phyloP scores from a whole-genome alignment of 2,797 vertebrate species.

The Catostomus latipinnis region DNA sequence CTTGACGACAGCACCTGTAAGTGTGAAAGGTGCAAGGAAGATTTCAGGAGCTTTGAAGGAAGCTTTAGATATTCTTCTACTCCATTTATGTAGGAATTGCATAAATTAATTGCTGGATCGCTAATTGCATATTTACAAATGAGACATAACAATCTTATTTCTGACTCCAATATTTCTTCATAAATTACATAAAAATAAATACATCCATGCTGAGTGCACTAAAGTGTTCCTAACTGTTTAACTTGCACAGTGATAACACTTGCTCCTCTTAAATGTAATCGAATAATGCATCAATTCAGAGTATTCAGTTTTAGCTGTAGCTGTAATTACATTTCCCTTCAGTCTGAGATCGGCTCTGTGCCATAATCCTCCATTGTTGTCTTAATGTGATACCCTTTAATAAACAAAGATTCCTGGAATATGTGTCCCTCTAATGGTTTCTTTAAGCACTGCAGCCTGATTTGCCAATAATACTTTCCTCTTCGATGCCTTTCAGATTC shows the following conservation, averaged over 20 bases:
- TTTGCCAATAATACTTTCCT: background rate
- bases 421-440: slow-evolving; percentile 30
- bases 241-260: background rate
- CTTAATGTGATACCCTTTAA: background rate
- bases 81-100: background rate
- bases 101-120: background rate
- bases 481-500: slow-evolving; percentile 75
- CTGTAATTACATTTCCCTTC: background rate
- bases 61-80: background rate
- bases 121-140: no score
- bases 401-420: background rate
- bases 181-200: background rate
- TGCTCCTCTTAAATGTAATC: background rate
- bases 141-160: no score
- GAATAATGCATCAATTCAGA: background rate
- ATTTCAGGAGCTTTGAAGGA: background rate
- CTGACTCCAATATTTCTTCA: no score
- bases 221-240: background rate
- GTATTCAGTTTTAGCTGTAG: background rate
- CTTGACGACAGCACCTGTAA: background rate
- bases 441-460: slow-evolving; percentile 60
- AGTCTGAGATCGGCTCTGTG: slow-evolving; percentile 4
- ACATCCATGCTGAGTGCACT: background rate
- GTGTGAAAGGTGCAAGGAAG: slow-evolving; percentile 8
- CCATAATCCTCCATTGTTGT: background rate